phyloP scores from a whole-genome alignment of 2,113 vertebrate genomes.

The Mormyrus lacerda region DNA sequence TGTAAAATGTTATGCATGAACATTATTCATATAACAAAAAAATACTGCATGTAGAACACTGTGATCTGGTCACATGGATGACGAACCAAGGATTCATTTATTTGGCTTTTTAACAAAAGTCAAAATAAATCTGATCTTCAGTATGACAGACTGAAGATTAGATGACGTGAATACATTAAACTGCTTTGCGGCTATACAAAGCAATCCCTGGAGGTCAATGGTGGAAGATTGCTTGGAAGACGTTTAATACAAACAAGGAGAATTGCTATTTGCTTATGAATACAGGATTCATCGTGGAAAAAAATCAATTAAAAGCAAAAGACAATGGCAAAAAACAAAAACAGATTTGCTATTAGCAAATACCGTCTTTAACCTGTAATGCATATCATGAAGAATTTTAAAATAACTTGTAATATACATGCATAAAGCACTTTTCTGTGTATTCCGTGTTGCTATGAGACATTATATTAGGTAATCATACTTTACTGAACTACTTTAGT shows the following conservation, averaged over 20 bases:
- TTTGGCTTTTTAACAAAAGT: neutral
- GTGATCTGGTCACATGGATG: neutral
- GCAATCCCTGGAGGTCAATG: neutral
- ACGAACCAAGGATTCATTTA: neutral
- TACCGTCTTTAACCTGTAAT: neutral
- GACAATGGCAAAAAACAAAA: neutral
- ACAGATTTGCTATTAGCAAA: neutral
- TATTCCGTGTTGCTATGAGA: neutral
- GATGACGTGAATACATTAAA: neutral
- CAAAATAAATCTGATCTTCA: neutral
- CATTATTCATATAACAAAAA: neutral
- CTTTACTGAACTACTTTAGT: neutral
- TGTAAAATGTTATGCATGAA: neutral
- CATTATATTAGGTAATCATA: neutral
- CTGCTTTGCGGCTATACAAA: neutral
- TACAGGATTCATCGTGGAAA: neutral
- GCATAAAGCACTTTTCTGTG: neutral
- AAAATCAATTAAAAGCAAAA: neutral
- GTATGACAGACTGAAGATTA: neutral
- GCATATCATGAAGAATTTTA: neutral
- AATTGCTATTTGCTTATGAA: neutral
- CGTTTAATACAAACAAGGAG: neutral
- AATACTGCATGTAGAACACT: neutral
- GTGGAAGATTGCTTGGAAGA: neutral
- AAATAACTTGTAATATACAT: neutral